Conservation (phyloP, 2,797 vertebrate genomes). For the Pseudotriccus pelzelni region DNA sequence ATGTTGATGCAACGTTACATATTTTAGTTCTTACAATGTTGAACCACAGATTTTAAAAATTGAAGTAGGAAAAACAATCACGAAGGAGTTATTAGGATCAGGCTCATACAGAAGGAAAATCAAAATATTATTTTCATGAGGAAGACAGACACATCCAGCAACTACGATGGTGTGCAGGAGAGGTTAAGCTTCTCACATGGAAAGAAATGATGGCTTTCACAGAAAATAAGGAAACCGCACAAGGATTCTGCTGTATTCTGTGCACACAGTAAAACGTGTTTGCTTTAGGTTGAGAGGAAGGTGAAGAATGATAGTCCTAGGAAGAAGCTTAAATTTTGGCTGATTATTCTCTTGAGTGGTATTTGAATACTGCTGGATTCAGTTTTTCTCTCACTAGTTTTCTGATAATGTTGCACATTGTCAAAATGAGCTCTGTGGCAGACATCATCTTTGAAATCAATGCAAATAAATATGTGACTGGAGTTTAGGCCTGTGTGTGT, state of each 20-base stretch:
- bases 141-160: not conserved
- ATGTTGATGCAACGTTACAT: rapidly evolving
- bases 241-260: not conserved
- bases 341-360: not conserved
- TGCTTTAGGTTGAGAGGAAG: not conserved
- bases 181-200: not conserved
- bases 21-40: not conserved
- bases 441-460: not conserved
- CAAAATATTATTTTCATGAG: not conserved
- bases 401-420: not conserved
- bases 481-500: not conserved
- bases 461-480: not conserved
- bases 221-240: not conserved
- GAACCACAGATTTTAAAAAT: not conserved
- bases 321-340: not conserved
- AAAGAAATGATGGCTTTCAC: not conserved
- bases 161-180: not conserved
- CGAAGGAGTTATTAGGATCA: not conserved
- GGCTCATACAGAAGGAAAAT: not conserved
- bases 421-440: not conserved
- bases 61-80: not conserved
- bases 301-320: not conserved
- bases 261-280: not conserved
- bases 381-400: not conserved
- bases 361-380: not conserved